phyloP scores from a whole-genome alignment of 2,888 invertebrate genomes.

The Leptogaster cylindrica region DNA sequence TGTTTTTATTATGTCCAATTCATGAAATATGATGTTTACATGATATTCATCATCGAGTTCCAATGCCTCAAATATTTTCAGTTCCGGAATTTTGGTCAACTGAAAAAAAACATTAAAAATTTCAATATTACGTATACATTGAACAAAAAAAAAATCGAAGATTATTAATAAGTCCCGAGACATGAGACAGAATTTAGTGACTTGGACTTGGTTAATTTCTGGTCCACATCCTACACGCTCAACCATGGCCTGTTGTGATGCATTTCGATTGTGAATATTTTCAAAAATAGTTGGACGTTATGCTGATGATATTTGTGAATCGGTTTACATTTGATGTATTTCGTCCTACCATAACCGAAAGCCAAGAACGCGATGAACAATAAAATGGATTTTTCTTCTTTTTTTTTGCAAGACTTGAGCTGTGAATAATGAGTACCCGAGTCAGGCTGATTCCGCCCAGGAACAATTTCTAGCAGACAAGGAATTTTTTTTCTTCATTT shows the following conservation, averaged over 20 bases:
- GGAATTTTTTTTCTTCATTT: conserved; percentile 16
- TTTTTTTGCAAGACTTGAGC: conserved; percentile 14
- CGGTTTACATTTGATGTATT: conserved; percentile 15
- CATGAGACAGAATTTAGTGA: too few relatives aligned
- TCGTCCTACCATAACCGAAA: conserved; percentile 32
- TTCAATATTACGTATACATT: too few relatives aligned
- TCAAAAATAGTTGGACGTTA: conserved; percentile 28
- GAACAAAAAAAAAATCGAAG: too few relatives aligned
- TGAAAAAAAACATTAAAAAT: too few relatives aligned
- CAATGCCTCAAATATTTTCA: too few relatives aligned
- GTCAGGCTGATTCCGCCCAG: conserved; percentile 1
- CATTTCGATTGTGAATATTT: conserved; percentile 29
- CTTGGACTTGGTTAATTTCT: too few relatives aligned
- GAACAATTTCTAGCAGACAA: conserved; percentile 20
- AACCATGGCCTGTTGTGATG: conserved; percentile 23
- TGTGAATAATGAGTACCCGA: conserved; percentile 27
- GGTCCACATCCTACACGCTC: neutral
- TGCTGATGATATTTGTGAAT: conserved; percentile 20
- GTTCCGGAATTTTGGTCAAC: too few relatives aligned
- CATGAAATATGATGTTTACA: too few relatives aligned
- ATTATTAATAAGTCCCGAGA: too few relatives aligned
- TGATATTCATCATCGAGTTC: too few relatives aligned
- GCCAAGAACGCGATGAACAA: conserved; percentile 35
- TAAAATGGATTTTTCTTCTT: conserved; percentile 1
- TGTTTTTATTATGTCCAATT: too few relatives aligned